Base-by-base conservation (phyloP, 2,888 invertebrate genomes). In the Platycnemis pennipes region DNA sequence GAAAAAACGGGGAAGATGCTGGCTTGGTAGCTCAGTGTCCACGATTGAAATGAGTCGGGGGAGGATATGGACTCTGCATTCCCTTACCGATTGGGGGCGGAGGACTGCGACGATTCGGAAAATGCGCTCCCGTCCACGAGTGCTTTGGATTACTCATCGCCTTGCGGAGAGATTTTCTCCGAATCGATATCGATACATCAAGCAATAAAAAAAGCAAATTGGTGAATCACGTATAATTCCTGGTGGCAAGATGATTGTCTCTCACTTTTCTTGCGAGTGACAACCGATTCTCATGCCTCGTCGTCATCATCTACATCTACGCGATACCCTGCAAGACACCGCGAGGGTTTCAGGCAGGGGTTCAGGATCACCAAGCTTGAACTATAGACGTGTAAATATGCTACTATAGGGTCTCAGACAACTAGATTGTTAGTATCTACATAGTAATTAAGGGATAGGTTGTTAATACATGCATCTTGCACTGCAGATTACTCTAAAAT, bases 1-100 rank as follows among this genome's bases (percentile, higher is more conserved):
- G 91, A 91, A 91, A 89, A 91, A 63, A n/a, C 26, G 63, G 53
- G 56, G 91, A 69, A 56, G 31, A 44, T 22, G 22, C 42, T 63
- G 63, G 42, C n/a, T n/a, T n/a, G 44, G 77, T 77, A 22, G 77
- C 31, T 77, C 77, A 11, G 37, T 37, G 87, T 45, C 87, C 87
- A 4, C n/a, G 87, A 87, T 44, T 87, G 44, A n/a, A 86, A 86
- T 26, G 87, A 1, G n/a, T 46, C 8, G 87, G 46, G 63, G 19
- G 63, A 2, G 7, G 26, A 63, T 63, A 63, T 63, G 8, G 7
- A n/a, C 53, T 3, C 53, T 22, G 63, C 63, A 26, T 7, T 63
- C n/a, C 1, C 63, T 63, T 26, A n/a, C 7, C 26, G 53, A 53
- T 2, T 26, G 63, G 3, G n/a, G 63, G 63, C 22, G 22, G 63